Base-by-base conservation (phyloP, 2,888 invertebrate genomes). In the Zygaena filipendulae region DNA sequence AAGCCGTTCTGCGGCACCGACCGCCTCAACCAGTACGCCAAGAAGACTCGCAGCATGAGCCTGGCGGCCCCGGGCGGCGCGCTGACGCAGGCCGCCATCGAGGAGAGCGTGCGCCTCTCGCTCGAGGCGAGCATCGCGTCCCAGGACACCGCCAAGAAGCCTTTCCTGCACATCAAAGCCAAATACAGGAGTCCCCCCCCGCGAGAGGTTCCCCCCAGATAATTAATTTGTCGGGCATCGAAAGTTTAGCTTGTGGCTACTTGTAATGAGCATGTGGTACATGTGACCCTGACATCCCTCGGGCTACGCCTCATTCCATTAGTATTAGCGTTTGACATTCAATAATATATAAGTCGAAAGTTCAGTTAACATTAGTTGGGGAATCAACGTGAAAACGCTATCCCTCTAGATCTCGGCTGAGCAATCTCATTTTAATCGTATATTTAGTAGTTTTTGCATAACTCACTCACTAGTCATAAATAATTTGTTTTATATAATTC, bases 111-210 rank as follows among this genome's bases (percentile, higher is more conserved):
- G 43, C 38, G 74, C 1, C 61, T 66, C 34, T 72, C 77, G 4
- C 52, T 79, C 5, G 72, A 70, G 13, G 79, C 75, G 21, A 55
- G 40, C 39, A 63, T 75, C 34, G 63, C 56, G n/a, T 71, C 69
- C 41, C 54, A 63, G 35, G 56, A 47, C 32, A 52, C 54, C 23
- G 42, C 69, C 35, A 80, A 81, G 48, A 77, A 81, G 45, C 77
- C 82, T 42, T 88, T 85, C 63, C 72, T 87, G 45, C 87, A 87
- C 72, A 87, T 87, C 54, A 84, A 87, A 53, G 86, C 87, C 60
- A 88, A 88, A 63, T 88, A 87, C 60, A 81, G 87, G 49, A 87
- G 87, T 66, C 84, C 86, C 30, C 84, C 87, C 37, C 84, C 85
- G 45, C 64, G 84, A 26, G 82, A 81, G 54, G 75, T 81, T 19